Evolutionary conservation across 2,888 invertebrate genomes (phyloP).

Genomic region (Chironomus riparius): DNA sequence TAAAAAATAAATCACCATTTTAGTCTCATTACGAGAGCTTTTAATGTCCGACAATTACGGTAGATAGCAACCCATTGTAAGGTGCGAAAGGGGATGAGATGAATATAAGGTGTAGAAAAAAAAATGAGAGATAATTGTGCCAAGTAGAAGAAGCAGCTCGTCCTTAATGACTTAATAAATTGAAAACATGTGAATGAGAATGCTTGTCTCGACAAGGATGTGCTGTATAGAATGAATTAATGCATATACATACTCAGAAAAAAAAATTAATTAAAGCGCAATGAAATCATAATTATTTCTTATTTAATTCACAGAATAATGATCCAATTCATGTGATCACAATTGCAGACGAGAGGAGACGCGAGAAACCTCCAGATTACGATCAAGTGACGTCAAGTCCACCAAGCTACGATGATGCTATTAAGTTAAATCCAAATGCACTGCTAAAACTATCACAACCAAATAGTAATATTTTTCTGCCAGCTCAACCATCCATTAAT

Average conservation of each 20-base stretch:
- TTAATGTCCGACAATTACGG: constrained; percentile 20
- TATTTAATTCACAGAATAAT: constrained; percentile 48
- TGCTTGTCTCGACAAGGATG: not conserved
- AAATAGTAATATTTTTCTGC: not conserved
- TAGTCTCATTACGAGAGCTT: constrained; percentile 17
- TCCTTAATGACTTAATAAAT: constrained; percentile 17
- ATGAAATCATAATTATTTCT: not conserved
- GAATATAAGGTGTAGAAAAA: not conserved
- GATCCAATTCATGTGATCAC: constrained; percentile 58
- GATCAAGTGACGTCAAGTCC: constrained; percentile 58
- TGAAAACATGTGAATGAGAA: not conserved
- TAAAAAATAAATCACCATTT: constrained; percentile 18
- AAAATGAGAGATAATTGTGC: not conserved
- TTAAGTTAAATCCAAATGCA: constrained; percentile 56
- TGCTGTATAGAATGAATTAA: not conserved
- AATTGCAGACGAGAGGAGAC: constrained; percentile 49
- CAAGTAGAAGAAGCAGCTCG: not conserved
- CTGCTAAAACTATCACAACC: constrained; percentile 40
- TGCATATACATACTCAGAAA: not conserved
- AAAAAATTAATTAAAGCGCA: not conserved
- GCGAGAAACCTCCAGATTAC: constrained; percentile 64
- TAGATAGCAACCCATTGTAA: not conserved
- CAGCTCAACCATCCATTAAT: not conserved
- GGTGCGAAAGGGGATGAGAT: not conserved
- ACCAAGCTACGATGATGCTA: constrained; percentile 63